A percentile compares a stretch with the other conserved stretches of the same genome.
These are phyloP conservation scores for Charina bottae DNA, from an alignment of 2,113 vertebrate genomes.

Conservation along the genomic window DNA sequence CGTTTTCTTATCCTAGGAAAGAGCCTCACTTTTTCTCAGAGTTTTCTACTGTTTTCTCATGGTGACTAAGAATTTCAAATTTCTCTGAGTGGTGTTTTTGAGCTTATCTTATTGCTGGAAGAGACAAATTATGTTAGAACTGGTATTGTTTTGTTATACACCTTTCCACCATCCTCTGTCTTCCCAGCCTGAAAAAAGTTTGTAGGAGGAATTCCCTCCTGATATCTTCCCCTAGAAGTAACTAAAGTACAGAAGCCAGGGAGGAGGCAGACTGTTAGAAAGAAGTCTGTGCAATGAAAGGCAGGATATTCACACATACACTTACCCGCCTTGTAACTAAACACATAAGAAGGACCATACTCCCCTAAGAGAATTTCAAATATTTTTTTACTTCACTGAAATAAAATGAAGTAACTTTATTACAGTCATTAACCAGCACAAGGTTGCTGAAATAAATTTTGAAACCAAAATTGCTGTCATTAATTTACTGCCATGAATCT, in stretches of 20 bases:
- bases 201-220: not conserved
- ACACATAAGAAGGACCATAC: not conserved
- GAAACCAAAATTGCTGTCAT: not conserved
- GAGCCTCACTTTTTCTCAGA: not conserved
- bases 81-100: not conserved
- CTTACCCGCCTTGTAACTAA: not conserved
- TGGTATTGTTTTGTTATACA: not conserved
- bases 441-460: not conserved
- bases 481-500: not conserved
- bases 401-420: not conserved
- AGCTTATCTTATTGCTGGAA: not conserved
- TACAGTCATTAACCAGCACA: not conserved
- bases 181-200: not conserved
- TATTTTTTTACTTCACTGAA: not conserved
- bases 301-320: not conserved
- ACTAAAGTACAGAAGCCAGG: not conserved
- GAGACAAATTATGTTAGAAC: not conserved
- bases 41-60: not conserved
- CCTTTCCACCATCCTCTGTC: not conserved
- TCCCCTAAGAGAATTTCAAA: not conserved
- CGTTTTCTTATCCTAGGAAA: not conserved
- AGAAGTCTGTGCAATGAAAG: not conserved
- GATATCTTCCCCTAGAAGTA: not conserved
- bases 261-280: not conserved
- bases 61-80: not conserved